Conservation (phyloP, 2,797 vertebrate genomes). For the Sphaeramia orbicularis region DNA sequence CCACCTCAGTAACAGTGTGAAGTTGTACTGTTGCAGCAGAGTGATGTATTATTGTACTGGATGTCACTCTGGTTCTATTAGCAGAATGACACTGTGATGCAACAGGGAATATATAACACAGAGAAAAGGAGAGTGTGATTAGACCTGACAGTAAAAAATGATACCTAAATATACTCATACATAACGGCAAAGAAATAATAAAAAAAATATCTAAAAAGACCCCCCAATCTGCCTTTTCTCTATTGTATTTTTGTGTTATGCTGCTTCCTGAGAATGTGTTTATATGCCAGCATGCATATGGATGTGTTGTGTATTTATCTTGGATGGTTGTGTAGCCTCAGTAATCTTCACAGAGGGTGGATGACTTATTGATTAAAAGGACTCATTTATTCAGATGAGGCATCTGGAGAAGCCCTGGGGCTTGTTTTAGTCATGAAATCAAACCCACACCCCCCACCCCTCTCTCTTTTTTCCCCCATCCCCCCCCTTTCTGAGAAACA, state of each 20-base stretch:
- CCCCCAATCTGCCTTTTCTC: neutral
- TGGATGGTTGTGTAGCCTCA: slow-evolving; percentile 49
- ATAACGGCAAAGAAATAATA: no score
- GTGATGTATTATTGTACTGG: no score
- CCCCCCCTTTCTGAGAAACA: slow-evolving; percentile 33
- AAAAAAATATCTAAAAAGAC: no score
- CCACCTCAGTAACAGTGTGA: no score
- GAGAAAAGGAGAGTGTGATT: no score
- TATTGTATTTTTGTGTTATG: slow-evolving; percentile 14
- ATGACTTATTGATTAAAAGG: slow-evolving; percentile 84
- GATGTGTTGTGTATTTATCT: slow-evolving; percentile 51
- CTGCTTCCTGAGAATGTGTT: slow-evolving; percentile 20
- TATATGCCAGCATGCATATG: slow-evolving; percentile 16
- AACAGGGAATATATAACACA: no score
- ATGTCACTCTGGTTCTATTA: no score
- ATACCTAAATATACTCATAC: no score
- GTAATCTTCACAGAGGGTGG: slow-evolving; percentile 66
- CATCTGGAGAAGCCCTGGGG: slow-evolving; percentile 71
- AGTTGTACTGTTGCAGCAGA: no score
- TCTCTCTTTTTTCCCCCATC: slow-evolving; percentile 4
- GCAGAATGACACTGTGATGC: no score
- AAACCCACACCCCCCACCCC: no score
- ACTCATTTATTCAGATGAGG: slow-evolving; percentile 78
- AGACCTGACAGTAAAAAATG: no score
- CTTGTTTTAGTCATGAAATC: slow-evolving; percentile 69